Evolutionary conservation across 2,797 vertebrate genomes (phyloP).

Genomic region (Myripristis murdjan): DNA sequence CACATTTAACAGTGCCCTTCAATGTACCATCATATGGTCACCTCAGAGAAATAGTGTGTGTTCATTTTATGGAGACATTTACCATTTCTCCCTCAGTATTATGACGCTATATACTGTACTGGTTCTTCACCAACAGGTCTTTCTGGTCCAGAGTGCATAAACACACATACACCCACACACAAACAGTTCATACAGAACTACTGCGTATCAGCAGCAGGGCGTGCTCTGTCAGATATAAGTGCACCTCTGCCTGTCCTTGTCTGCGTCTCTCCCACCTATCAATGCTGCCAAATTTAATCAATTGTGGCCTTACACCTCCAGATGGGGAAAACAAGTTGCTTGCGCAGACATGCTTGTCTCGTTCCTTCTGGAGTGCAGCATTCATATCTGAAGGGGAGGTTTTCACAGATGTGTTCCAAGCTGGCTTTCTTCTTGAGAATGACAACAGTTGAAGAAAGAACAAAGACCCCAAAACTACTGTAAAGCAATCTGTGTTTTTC

Average conservation of each 20-base stretch:
- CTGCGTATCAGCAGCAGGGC: too few species aligned
- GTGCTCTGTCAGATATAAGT: conserved; percentile 4
- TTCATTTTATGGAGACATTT: conserved; percentile 24
- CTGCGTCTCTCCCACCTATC: conserved; percentile 11
- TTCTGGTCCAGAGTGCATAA: too few species aligned
- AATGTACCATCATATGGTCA: conserved; percentile 38
- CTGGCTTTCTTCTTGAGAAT: conserved; percentile 31
- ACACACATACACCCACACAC: too few species aligned
- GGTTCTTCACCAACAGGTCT: too few species aligned
- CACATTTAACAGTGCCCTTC: conserved; percentile 18
- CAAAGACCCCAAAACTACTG: conserved; percentile 47
- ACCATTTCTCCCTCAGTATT: too few species aligned
- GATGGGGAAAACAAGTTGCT: conserved; percentile 1
- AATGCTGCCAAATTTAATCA: conserved; percentile 13
- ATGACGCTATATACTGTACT: too few species aligned
- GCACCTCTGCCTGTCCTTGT: background rate
- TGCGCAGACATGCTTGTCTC: conserved; percentile 1
- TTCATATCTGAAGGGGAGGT: conserved; percentile 18
- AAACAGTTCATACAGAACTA: too few species aligned
- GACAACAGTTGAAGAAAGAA: conserved; percentile 40
- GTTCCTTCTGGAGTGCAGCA: conserved; percentile 4
- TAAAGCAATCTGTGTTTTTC: conserved; percentile 52
- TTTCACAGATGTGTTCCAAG: conserved; percentile 11
- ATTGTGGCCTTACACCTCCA: conserved; percentile 13
- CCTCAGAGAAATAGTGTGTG: conserved; percentile 4